Evolutionary conservation across 2,888 invertebrate genomes (phyloP).

Genomic region (Dryococelus australis): DNA sequence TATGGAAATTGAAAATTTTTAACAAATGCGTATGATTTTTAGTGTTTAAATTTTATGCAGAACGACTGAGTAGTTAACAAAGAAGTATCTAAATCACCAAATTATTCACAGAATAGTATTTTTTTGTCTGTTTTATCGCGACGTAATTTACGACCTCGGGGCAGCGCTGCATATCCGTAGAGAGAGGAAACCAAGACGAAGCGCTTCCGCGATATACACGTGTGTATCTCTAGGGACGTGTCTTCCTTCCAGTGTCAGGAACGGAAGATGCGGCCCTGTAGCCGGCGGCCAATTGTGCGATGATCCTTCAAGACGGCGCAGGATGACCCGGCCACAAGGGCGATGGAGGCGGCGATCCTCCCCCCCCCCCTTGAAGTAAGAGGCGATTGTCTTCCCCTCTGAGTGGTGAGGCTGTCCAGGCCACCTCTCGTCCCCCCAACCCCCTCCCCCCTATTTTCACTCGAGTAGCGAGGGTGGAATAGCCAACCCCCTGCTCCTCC

Average conservation of each 20-base stretch:
- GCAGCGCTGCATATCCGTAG: not conserved
- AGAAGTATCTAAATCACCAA: too few species aligned
- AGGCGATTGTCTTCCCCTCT: not conserved
- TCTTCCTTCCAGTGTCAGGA: not conserved
- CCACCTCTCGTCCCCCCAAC: not conserved
- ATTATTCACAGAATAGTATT: too few species aligned
- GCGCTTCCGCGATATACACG: conserved; percentile 1
- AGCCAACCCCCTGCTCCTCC: not conserved
- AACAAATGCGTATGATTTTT: too few species aligned
- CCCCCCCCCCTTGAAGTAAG: too few species aligned
- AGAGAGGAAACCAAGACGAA: not conserved
- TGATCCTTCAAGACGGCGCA: not conserved
- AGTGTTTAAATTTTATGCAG: too few species aligned
- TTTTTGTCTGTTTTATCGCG: too few species aligned
- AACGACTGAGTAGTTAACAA: too few species aligned
- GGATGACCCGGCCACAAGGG: not conserved
- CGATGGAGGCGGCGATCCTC: not conserved
- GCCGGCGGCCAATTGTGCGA: not conserved
- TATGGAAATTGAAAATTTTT: too few species aligned
- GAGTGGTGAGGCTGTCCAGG: not conserved
- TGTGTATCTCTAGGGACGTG: not conserved
- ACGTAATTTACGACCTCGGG: too few species aligned
- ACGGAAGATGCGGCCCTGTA: not conserved
- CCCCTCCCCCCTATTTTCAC: not conserved
- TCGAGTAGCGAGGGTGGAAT: not conserved